Base-by-base conservation (phyloP, 2,113 vertebrate species). In the Tylochromis polylepis region DNA sequence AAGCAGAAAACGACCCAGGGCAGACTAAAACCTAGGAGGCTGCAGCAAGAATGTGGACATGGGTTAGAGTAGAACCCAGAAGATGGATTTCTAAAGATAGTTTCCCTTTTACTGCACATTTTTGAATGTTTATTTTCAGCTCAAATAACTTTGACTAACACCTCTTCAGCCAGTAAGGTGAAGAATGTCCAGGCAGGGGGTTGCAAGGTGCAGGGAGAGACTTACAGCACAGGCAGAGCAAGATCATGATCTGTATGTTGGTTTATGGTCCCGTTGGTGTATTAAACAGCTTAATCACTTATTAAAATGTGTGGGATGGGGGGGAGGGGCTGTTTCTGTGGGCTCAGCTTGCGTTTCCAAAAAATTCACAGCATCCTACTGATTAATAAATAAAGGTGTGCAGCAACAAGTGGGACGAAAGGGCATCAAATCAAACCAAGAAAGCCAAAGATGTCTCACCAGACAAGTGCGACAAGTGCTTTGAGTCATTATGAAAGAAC, bases 211-310 rank as follows among this genome's bases (percentile, higher is more conserved):
- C 67, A 75, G 41, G 67, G 41, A 49, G 41, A 75, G 24, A 11
- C 4, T 29, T 49, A 18, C 9, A 8, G 9, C 70, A 49, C 24
- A 27, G 41, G 22, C 9, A 29, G 41, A 27, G 4, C 41, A 49
- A 75, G 10, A 75, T 51, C 24, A 8, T 31, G 0, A 51, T 31
- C 70, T 20, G 0, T 34, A 51, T n/a, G 27, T n/a, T 53, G 0
- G 6, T 53, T 53, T 77, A 0, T 77, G 72, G 27, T 53, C 11
- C 11, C 4, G 4, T 20, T 53, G 72, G 72, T 77, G 6, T 77
- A 51, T 51, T n/a, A 14, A 77, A 55, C 20, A 53, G 49, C 18
- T 75, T 31, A 51, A 51, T 51, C 43, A 14, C 0, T 77, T 31
- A n/a, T 51, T 77, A 53, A 77, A 51, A 77, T 34, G 18, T 51